Evolutionary conservation across 2,888 invertebrate species (phyloP), one percentile per base, ranked within the genome.

Genomic region (Congeria kusceri): DNA sequence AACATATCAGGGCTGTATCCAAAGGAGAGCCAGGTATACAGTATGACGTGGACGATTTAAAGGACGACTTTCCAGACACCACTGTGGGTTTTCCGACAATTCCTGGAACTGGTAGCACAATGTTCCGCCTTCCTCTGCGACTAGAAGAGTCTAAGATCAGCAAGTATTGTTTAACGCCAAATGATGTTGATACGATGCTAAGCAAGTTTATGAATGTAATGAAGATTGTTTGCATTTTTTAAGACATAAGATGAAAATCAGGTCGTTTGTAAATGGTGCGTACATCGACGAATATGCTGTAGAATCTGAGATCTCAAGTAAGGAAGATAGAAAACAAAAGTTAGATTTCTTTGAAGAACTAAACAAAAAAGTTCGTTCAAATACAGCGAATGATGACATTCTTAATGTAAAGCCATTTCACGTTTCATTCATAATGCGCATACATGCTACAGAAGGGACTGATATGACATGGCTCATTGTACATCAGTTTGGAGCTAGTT

Each of bases 101-200:
- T 29, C 15, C 57, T 15, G 2, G 62, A n/a, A 65, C 61, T 39
- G 18, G 4, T 18, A 87, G 86, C 11, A 92, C 92, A 5, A 78
- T 91, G 65, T 92, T 92, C 65, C 73, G 92, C n/a, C 87, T 92
- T 49, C 92, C 92, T 9, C 79, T 92, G 47, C 77, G 92, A 66
- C 86, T 67, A 25, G 28, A 62, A 13, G 63, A 83, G 28, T 91
- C 92, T 5, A 81, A 87, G 39, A 85, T 92, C 20, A 85, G 84
- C 7, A 77, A 81, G 9, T 65, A 79, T 23, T 61, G 62, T 0
- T 67, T 89, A 9, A 72, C 73, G 11, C 23, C 64, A 5, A 77
- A 84, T 1, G 58, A 63, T 13, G 46, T 91, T 2, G 71, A 79
- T 28, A 44, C 58, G 20, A 53, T 92, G 13, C 65, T 92, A 15